Evolutionary conservation across 2,797 vertebrate genomes (phyloP).

Genomic region (Halcyon chelicuti): DNA sequence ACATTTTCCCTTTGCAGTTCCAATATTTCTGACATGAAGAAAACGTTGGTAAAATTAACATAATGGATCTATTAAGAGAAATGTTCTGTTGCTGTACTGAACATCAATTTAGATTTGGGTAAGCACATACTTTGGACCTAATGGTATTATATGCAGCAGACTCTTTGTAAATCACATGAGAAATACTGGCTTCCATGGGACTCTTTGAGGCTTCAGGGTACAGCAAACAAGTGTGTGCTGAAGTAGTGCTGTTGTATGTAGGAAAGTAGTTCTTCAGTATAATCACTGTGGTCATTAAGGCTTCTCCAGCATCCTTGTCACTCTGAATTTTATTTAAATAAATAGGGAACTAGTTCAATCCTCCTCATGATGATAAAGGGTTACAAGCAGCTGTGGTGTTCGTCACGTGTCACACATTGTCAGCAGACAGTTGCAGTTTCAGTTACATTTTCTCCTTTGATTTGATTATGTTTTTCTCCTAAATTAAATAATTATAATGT

Average conservation of each 20-base stretch:
- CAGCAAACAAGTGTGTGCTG: background rate
- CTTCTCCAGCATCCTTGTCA: background rate
- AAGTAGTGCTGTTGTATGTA: background rate
- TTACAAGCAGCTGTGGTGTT: slow-evolving; percentile 16
- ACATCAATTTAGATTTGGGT: background rate
- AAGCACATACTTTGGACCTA: background rate
- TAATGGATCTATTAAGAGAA: background rate
- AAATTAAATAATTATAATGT: slow-evolving; percentile 64
- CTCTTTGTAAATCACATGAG: background rate
- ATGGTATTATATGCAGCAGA: background rate
- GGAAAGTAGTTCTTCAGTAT: background rate
- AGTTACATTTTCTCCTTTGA: slow-evolving; percentile 62
- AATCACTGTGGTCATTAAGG: background rate
- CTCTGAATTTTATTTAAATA: slow-evolving; percentile 16
- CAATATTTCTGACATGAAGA: background rate
- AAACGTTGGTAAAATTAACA: slow-evolving; percentile 3
- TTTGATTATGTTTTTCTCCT: slow-evolving; percentile 56
- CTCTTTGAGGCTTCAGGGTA: background rate
- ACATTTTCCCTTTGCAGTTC: background rate
- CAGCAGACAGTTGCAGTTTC: slow-evolving; percentile 52
- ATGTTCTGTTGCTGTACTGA: background rate
- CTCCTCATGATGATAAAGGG: slow-evolving; percentile 9
- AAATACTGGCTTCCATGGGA: background rate
- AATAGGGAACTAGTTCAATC: slow-evolving; percentile 3
- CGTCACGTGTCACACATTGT: background rate